Conservation (phyloP, 2,888 invertebrate species). For the Steinernema carpocapsae region DNA sequence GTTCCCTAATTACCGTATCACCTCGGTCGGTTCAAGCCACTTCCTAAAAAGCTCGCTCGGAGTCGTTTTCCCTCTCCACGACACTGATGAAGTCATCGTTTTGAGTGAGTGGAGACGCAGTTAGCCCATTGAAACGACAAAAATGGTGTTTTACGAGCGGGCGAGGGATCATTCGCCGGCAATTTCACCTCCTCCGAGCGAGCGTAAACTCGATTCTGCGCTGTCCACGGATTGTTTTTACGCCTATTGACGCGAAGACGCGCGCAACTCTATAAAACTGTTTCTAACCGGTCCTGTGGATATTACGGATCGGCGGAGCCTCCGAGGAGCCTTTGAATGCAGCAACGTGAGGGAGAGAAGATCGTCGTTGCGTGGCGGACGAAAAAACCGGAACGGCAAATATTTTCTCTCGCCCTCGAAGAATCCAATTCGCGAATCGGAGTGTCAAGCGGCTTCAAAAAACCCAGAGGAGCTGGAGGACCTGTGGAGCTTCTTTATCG, state of each 20-base stretch:
- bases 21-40: too few relatives aligned
- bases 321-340: neutral
- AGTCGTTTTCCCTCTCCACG: neutral
- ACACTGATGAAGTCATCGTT: neutral
- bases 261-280: conserved; percentile 20
- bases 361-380: neutral
- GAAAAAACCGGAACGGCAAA: neutral
- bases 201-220: neutral
- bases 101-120: neutral
- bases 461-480: too few relatives aligned
- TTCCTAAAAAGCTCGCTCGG: too few relatives aligned
- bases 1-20: too few relatives aligned
- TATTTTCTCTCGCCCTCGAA: neutral
- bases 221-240: conserved; percentile 24
- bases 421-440: neutral
- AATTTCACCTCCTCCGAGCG: conserved; percentile 15
- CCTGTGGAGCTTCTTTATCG: too few relatives aligned
- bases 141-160: conserved; percentile 6
- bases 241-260: neutral
- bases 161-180: conserved; percentile 7
- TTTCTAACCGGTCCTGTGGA: conserved; percentile 24
- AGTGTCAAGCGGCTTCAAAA: too few relatives aligned
- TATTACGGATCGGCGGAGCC: too few relatives aligned
- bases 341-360: conserved; percentile 10
- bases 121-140: conserved; percentile 1